A percentile compares a stretch with the other conserved stretches of the same genome.
phyloP scores from a whole-genome alignment of 2,113 vertebrate genomes.

The Pseudonaja textilis region DNA sequence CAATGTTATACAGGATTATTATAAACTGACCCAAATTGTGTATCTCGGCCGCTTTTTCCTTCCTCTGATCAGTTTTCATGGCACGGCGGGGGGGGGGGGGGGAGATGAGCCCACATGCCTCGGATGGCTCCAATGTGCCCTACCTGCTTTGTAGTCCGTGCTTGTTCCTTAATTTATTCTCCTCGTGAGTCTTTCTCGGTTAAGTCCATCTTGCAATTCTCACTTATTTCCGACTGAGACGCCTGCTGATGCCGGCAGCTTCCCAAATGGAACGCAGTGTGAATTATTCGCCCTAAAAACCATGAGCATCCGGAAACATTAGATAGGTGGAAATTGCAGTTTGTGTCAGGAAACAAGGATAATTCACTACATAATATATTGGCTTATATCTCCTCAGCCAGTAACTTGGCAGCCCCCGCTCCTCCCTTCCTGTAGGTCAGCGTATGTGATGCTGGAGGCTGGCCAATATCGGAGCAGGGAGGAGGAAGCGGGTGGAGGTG shows the following conservation, averaged over 20 bases:
- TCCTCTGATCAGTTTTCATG: background rate
- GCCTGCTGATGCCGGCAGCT: background rate
- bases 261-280: background rate
- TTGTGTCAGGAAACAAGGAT: slow-evolving; percentile 9
- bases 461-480: slow-evolving; percentile 7
- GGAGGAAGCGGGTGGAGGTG: background rate
- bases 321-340: background rate
- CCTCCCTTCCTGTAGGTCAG: slow-evolving; percentile 8
- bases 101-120: background rate
- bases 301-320: background rate
- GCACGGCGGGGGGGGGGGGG: background rate
- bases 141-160: background rate
- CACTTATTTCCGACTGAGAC: background rate
- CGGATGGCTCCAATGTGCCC: background rate
- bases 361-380: background rate
- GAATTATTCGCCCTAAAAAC: slow-evolving; percentile 1
- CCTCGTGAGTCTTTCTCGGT: background rate
- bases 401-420: background rate
- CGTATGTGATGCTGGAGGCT: slow-evolving; percentile 17
- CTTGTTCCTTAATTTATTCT: background rate
- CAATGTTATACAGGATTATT: background rate
- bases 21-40: background rate
- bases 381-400: background rate
- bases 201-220: background rate
- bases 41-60: background rate